A percentile compares a stretch with the other conserved stretches of the same genome.
phyloP scores from a whole-genome alignment of 53 echinoderm and acorn worm genomes.

The Zoroaster sp. region DNA sequence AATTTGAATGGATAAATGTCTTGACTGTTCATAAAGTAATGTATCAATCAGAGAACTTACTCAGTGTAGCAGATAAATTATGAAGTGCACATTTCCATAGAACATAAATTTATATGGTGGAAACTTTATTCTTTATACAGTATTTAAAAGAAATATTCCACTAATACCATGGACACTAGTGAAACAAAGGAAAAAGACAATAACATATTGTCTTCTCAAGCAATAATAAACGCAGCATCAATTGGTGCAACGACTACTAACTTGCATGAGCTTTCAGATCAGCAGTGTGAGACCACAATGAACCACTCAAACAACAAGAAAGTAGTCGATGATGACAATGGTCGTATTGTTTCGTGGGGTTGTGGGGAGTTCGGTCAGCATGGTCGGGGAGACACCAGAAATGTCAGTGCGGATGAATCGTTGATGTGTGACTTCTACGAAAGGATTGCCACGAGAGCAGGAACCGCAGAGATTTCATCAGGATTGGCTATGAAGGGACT shows the following conservation, averaged over 20 bases:
- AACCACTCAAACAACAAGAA: not conserved
- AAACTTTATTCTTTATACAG: not conserved
- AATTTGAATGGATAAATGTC: too few species aligned
- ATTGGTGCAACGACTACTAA: not conserved
- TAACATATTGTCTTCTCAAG: not conserved
- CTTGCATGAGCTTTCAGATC: not conserved
- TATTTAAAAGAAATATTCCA: not conserved
- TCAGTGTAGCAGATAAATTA: too few species aligned
- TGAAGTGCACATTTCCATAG: too few species aligned
- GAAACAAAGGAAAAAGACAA: not conserved
- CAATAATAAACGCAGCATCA: not conserved
- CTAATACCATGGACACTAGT: not conserved
- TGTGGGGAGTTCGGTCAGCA: conserved; percentile 99
- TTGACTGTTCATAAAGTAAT: too few species aligned
- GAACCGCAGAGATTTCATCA: conserved; percentile 6
- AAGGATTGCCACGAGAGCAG: not conserved
- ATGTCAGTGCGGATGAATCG: not conserved
- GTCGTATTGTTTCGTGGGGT: conserved; percentile 79
- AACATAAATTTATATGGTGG: too few species aligned
- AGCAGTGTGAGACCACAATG: not conserved
- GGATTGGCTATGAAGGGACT: conserved; percentile 8
- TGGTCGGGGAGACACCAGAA: conserved; percentile 66
- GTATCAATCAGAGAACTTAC: too few species aligned
- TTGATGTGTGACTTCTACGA: conserved; percentile 15
- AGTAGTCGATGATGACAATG: not conserved